These are phyloP conservation scores for Orthochromis malagaraziensis DNA, from an alignment of 2,113 vertebrate genomes.

Conservation along the genomic window DNA sequence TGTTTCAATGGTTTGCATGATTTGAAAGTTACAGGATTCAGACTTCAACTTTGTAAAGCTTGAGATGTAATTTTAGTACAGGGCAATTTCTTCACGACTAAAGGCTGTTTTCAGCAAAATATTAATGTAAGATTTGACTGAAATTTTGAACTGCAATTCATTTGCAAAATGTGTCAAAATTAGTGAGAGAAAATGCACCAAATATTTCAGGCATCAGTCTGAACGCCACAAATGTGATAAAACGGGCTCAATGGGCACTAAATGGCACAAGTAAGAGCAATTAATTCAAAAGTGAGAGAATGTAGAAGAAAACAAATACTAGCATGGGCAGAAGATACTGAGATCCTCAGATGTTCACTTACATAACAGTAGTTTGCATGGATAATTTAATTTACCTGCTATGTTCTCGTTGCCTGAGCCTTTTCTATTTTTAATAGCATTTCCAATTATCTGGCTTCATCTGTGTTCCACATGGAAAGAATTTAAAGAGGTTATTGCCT, in stretches of 20 bases:
- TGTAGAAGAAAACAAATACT: background rate
- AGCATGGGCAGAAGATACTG: fast-evolving
- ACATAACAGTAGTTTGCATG: background rate
- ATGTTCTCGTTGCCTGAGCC: background rate
- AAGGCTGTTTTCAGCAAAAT: background rate
- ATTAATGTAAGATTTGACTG: background rate
- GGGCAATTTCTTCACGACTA: fast-evolving
- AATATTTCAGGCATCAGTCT: background rate
- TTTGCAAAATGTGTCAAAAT: background rate
- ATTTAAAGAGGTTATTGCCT: background rate
- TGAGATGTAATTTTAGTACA: background rate
- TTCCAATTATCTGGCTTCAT: slow-evolving; percentile 8
- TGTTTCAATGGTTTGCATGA: background rate
- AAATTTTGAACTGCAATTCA: background rate
- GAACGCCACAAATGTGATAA: background rate
- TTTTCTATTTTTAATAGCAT: slow-evolving; percentile 15
- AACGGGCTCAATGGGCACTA: background rate
- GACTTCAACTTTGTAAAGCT: background rate
- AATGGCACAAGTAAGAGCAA: background rate
- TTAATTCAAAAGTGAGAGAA: background rate
- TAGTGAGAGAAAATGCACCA: background rate
- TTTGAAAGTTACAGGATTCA: background rate
- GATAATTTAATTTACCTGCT: slow-evolving; percentile 8
- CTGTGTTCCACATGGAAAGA: background rate
- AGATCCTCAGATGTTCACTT: background rate